Evolutionary conservation across 2,797 vertebrate species (phyloP), one percentile per base, ranked within the genome.

Genomic region (Leptoclinus maculatus): DNA sequence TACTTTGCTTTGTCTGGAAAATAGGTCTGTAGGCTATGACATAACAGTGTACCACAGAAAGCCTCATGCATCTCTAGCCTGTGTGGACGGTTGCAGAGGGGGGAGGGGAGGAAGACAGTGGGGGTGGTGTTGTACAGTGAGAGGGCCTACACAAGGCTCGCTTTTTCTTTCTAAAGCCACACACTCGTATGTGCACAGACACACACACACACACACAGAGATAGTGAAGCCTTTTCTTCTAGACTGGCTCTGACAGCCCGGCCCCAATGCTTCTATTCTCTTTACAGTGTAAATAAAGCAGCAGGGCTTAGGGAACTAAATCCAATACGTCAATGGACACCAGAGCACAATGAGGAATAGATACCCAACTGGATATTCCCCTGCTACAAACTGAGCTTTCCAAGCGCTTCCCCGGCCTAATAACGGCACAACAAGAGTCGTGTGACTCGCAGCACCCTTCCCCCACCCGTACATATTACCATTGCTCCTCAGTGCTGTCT

Each of bases 401-500:
- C 82, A 80, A 23, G 56, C 64, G 56, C 87, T 87, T 90, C 88
- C 82, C 83, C 67, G 5, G 82, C 71, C 86, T 91, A 88, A 93
- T 90, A 93, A 90, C 89, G 83, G 91, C 89, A 91, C 90, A 89
- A 93, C 91, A 89, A 87, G 90, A 92, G 87, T 89, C 76, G 90
- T 93, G 92, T 94, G 94, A 92, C 90, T 93, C 65, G 63, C 84
- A 39, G 82, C 77, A 59, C 91, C 93, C 94, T 85, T 92, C 93
- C 94, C 93, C 94, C 95, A 93, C 82, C 71, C 78, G 56, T 83
- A 87, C 92, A 94, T 94, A 95, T 95, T 94, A 94, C 94, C 93
- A 93, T 86, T 93, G 94, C 92, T 90, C 91, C 94, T 94, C 94
- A 89, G 93, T 87, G 94, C 95, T 95, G 95, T 95, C 95, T 91